Conservation (phyloP, 1,140 invertebrate species). For the Microplitis demolitor region DNA sequence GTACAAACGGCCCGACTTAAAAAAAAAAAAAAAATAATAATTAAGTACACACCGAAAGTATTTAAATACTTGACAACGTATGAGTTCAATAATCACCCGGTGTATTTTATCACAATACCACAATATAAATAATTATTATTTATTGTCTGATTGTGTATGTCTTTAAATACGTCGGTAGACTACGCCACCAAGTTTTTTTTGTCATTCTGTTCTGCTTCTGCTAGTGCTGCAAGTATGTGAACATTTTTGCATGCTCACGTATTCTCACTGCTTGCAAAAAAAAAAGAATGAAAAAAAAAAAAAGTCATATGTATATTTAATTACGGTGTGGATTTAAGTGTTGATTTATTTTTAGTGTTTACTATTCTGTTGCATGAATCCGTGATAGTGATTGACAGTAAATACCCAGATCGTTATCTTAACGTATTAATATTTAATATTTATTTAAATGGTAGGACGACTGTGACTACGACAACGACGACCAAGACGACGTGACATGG, state of each 20-base stretch:
- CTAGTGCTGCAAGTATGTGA: neutral
- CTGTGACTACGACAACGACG: no score
- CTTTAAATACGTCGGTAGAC: neutral
- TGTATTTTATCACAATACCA: neutral
- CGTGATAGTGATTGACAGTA: no score
- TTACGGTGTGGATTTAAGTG: no score
- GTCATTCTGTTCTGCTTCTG: neutral
- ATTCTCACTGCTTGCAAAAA: no score
- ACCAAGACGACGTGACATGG: no score
- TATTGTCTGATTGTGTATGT: neutral
- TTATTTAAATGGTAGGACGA: no score
- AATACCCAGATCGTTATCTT: no score
- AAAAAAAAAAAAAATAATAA: conserved; percentile 47
- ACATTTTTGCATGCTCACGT: conserved; percentile 9
- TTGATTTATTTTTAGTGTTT: no score
- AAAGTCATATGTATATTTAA: neutral
- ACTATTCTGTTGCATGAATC: no score
- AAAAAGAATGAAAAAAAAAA: no score
- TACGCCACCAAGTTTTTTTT: conserved; percentile 1
- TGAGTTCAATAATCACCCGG: conserved; percentile 36
- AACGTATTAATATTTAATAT: no score
- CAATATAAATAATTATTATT: neutral
- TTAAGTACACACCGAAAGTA: conserved; percentile 38
- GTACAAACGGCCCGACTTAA: conserved; percentile 36
- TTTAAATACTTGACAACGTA: conserved; percentile 34